These are phyloP conservation scores for Drosophila vallismaia DNA, from an alignment of 2,888 invertebrate species.

Conservation along the genomic window DNA sequence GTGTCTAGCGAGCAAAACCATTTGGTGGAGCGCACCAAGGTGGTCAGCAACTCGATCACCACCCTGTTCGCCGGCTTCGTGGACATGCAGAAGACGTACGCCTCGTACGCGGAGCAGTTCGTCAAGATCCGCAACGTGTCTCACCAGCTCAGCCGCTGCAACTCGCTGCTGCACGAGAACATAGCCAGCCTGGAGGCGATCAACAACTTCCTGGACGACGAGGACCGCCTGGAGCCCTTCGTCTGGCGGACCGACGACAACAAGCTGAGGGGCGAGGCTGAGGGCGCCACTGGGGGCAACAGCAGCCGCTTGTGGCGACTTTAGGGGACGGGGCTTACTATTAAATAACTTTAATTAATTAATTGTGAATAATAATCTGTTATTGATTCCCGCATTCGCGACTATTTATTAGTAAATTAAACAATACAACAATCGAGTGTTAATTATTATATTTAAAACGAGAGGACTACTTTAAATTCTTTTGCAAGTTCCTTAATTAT, in stretches of 20 bases:
- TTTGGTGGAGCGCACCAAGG: conserved; percentile 90
- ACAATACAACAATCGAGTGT: conserved; percentile 2
- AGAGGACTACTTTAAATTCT: no score
- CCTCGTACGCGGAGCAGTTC: conserved; percentile 93
- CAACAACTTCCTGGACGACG: conserved; percentile 92
- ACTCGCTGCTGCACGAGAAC: conserved; percentile 92
- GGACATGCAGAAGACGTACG: conserved; percentile 93
- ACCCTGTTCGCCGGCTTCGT: conserved; percentile 88
- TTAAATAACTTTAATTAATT: background rate
- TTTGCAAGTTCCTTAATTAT: no score
- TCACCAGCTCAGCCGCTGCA: conserved; percentile 92
- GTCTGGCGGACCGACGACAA: conserved; percentile 91
- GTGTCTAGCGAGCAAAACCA: conserved; percentile 92
- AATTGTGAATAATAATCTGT: conserved; percentile 55
- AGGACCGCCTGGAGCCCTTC: conserved; percentile 94
- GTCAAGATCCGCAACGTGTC: conserved; percentile 92
- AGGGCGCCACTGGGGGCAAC: conserved; percentile 68
- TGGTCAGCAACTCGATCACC: conserved; percentile 89
- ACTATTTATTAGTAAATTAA: conserved; percentile 41
- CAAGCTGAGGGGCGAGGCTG: conserved; percentile 76
- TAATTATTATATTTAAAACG: no score
- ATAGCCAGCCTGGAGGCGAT: conserved; percentile 93
- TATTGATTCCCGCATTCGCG: conserved; percentile 35
- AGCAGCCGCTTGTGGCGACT: conserved; percentile 67
- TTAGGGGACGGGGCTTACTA: conserved; percentile 41